phyloP scores from a whole-genome alignment of 2,888 invertebrate genomes.

The Eumacrocentrus americanus region DNA sequence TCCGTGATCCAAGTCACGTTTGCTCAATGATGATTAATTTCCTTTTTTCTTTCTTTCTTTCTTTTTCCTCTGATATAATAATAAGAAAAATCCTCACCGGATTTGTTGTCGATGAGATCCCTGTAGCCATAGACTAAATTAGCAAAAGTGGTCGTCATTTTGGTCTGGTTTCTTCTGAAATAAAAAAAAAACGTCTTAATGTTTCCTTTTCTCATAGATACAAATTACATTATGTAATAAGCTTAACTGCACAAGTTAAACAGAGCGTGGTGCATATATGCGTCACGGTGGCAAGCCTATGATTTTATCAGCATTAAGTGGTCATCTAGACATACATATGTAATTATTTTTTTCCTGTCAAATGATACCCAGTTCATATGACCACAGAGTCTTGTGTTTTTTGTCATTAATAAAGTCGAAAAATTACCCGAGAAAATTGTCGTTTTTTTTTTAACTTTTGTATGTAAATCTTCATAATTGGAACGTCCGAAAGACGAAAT shows the following conservation, averaged over 20 bases:
- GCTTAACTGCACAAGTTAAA: neutral
- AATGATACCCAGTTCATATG: no score
- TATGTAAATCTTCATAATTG: neutral
- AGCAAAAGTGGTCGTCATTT: constrained; percentile 67
- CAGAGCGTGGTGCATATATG: neutral
- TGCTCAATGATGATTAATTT: neutral
- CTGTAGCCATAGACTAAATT: constrained; percentile 67
- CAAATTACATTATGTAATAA: no score
- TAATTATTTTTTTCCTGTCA: no score
- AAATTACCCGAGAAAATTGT: no score
- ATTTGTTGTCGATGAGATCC: constrained; percentile 75
- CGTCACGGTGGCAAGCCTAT: neutral
- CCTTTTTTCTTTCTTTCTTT: neutral
- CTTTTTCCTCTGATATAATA: neutral
- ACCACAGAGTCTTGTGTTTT: no score
- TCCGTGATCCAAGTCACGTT: no score
- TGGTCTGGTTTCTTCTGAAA: constrained; percentile 50
- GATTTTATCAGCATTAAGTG: neutral
- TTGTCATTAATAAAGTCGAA: neutral
- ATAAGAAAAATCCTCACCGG: constrained; percentile 66
- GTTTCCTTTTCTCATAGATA: no score
- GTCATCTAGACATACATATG: neutral
- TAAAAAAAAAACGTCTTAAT: constrained; percentile 21
- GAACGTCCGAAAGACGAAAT: neutral
- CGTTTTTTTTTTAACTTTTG: neutral